Conservation (phyloP, 2,797 vertebrate genomes). For the Enteromius viviparus region DNA sequence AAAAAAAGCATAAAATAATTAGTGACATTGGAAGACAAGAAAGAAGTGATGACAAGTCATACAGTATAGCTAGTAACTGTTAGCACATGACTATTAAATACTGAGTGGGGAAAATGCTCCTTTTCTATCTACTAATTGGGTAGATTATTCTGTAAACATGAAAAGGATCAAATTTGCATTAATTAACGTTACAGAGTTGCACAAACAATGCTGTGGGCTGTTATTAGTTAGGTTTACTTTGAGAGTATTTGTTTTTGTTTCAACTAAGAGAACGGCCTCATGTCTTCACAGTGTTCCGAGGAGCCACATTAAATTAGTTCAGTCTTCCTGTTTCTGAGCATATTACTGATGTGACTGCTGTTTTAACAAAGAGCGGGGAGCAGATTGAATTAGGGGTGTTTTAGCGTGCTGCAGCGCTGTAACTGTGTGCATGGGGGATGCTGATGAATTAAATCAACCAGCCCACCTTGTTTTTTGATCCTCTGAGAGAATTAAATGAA, state of each 20-base stretch:
- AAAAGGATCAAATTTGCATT: slow-evolving; percentile 39
- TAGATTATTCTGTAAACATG: slow-evolving; percentile 2
- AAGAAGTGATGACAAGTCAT: background rate
- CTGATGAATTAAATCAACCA: slow-evolving; percentile 31
- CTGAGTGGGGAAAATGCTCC: background rate
- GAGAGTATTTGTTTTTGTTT: background rate
- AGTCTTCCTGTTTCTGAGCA: slow-evolving; percentile 8
- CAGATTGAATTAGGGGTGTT: slow-evolving; percentile 29
- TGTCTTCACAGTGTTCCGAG: background rate
- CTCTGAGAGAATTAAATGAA: slow-evolving; percentile 9
- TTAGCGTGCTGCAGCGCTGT: background rate
- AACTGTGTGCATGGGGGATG: slow-evolving; percentile 26
- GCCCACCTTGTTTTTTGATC: slow-evolving; percentile 31
- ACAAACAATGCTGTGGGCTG: slow-evolving; percentile 24
- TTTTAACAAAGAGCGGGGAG: slow-evolving; percentile 13
- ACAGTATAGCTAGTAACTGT: background rate
- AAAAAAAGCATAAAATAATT: no score
- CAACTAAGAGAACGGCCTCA: background rate
- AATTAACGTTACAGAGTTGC: slow-evolving; percentile 4
- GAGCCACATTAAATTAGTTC: slow-evolving; percentile 11
- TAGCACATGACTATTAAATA: background rate
- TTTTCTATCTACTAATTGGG: slow-evolving; percentile 14
- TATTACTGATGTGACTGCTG: slow-evolving; percentile 27
- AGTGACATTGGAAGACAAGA: background rate
- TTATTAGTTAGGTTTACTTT: slow-evolving; percentile 15